phyloP scores from a whole-genome alignment of 2,113 vertebrate genomes.

The Albula goreensis region DNA sequence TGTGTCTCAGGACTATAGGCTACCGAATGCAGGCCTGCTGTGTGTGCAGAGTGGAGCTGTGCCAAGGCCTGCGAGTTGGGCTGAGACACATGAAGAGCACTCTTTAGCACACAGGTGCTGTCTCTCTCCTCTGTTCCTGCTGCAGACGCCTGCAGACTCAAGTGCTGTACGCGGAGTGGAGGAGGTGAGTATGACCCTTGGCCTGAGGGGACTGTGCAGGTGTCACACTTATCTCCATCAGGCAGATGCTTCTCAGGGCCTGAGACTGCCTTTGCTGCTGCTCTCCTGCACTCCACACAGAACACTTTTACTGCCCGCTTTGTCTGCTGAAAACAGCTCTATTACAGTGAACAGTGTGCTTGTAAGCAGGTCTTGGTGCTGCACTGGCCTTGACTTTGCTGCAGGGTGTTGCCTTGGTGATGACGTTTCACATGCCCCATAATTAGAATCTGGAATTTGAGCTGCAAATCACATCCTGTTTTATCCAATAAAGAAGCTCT shows the following conservation, averaged over 20 bases:
- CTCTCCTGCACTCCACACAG: slow-evolving; percentile 27
- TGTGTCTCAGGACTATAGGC: neutral
- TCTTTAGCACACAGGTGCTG: slow-evolving; percentile 4
- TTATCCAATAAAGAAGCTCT: too few relatives aligned
- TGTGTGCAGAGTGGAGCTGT: neutral
- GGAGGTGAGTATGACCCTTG: neutral
- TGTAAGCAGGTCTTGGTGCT: neutral
- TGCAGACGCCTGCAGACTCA: neutral
- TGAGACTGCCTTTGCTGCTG: too few relatives aligned
- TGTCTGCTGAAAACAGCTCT: neutral
- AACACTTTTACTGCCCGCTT: neutral
- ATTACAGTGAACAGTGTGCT: neutral
- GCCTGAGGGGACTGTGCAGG: slow-evolving; percentile 9
- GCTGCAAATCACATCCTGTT: too few relatives aligned
- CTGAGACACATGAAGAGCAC: neutral
- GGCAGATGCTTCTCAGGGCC: slow-evolving; percentile 32
- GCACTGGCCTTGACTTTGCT: neutral
- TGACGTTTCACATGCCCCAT: too few relatives aligned
- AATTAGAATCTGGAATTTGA: too few relatives aligned
- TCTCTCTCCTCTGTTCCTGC: neutral
- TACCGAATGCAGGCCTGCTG: neutral
- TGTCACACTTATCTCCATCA: slow-evolving; percentile 37
- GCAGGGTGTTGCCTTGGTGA: neutral
- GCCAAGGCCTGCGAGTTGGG: neutral
- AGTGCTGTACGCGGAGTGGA: slow-evolving; percentile 10